Percentiles rank a stretch among this genome's conserved stretches.
These are phyloP conservation scores for Anoplophora glabripennis DNA, from an alignment of 1,140 invertebrate genomes.

Conservation along the genomic window DNA sequence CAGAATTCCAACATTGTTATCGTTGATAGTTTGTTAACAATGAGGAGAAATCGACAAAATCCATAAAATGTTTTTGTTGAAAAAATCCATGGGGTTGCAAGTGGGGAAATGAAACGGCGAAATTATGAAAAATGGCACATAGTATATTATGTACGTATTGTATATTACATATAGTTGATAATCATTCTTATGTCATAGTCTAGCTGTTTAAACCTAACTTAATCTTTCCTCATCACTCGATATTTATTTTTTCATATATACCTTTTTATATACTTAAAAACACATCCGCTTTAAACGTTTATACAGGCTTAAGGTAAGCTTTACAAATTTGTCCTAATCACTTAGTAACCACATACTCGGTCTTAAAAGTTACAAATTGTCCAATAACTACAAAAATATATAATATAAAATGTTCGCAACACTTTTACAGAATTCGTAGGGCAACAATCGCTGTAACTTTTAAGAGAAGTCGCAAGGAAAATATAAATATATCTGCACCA, in stretches of 20 bases:
- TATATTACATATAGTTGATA: conserved; percentile 52
- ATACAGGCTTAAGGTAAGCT: conserved; percentile 44
- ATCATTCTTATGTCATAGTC: conserved; percentile 46
- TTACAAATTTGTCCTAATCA: conserved; percentile 42
- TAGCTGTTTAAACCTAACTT: conserved; percentile 49
- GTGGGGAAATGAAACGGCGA: conserved; percentile 23
- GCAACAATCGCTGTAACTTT: conserved; percentile 27
- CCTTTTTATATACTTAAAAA: conserved; percentile 48
- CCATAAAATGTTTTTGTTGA: too few relatives aligned
- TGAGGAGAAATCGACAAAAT: too few relatives aligned
- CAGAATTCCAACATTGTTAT: too few relatives aligned
- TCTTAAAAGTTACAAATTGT: conserved; percentile 31
- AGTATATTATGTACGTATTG: conserved; percentile 52
- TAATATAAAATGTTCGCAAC: conserved; percentile 39
- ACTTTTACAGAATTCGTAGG: conserved; percentile 39
- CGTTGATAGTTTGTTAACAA: too few relatives aligned
- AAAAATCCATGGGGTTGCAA: not conserved
- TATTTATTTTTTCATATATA: conserved; percentile 49
- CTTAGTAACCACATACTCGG: conserved; percentile 19
- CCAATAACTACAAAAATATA: conserved; percentile 44
- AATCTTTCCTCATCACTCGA: conserved; percentile 47
- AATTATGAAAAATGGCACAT: conserved; percentile 50
- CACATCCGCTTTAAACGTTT: conserved; percentile 48
- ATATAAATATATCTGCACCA: conserved; percentile 28
- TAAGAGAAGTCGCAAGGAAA: conserved; percentile 22